These are phyloP conservation scores for Dasyurus viverrinus DNA, from an alignment of 2,113 vertebrate species.

Conservation along the genomic window DNA sequence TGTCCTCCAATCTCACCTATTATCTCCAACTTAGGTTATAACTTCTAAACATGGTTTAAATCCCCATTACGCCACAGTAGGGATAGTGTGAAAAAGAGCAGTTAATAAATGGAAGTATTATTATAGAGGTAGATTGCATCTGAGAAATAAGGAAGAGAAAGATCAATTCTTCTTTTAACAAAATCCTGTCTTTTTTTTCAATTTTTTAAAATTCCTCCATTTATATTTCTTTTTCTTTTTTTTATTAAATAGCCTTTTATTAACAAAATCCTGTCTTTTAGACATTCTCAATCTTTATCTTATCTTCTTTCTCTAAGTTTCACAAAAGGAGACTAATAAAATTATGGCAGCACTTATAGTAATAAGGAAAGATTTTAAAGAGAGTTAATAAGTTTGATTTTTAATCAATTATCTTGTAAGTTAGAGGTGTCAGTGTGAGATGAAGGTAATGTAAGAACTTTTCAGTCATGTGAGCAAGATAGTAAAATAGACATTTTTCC, in stretches of 20 bases:
- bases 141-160: background rate
- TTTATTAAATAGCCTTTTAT: too few species aligned
- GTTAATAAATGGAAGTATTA: background rate
- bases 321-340: background rate
- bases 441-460: background rate
- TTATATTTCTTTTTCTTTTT: too few species aligned
- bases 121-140: background rate
- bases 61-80: background rate
- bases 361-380: background rate
- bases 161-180: background rate
- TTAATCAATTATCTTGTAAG: background rate
- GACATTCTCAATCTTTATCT: background rate
- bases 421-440: background rate
- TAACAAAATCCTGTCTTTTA: background rate
- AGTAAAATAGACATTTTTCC: background rate
- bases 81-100: too few species aligned
- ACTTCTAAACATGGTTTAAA: background rate
- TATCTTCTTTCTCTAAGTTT: background rate
- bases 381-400: background rate
- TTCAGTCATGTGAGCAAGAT: background rate
- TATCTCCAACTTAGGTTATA: background rate
- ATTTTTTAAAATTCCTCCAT: too few species aligned
- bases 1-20: background rate
- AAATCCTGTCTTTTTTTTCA: background rate
- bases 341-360: background rate